Base-by-base conservation (phyloP, 2,888 invertebrate species). In the Drosophila antonietae region DNA sequence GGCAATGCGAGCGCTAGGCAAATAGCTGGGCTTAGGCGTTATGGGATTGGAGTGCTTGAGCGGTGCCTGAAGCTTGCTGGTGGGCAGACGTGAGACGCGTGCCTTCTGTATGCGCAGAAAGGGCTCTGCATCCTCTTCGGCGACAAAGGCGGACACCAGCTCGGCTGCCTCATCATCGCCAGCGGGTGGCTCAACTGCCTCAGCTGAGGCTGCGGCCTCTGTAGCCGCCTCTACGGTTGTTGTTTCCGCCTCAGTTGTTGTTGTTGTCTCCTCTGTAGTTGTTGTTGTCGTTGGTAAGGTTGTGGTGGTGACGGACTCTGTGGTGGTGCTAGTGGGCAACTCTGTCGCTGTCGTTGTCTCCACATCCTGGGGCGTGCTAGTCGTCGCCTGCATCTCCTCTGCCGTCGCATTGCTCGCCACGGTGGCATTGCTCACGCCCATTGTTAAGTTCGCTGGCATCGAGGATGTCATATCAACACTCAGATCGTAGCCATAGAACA, bases 401-500 rank as follows among this genome's bases (percentile, higher is more conserved):
- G 69, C 67, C 18, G 76, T 73, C 1, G 56, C 39, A 58, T 82
- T 75, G 46, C 61, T 75, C 35, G 83, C 44, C 56, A 72, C 60
- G 1, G 80, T 78, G 33, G 70, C 65, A 52, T 79, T 67, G 20
- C 44, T 41, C 63, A 71, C n/a, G 41, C 58, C 65, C 23, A 66
- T 33, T 1, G 81, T 80, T 0, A 69, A 3, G 65, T 88, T 88
- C 0, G 67, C 71, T 49, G 73, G 70, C n/a, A 83, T 88, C 0
- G 91, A 76, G 4, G 92, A 90, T 5, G 83, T 66, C 92, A 91
- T 92, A 61, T 92, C 92, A 18, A 89, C 78, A 41, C 95, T 95
- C 65, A 96, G 93, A 92, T 97, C 96, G 84, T 96, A 97, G 1
- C 97, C 97, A 86, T 97, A 97, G 91, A 97, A 97, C 76, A 95